A percentile compares a stretch with the other conserved stretches of the same genome.
Conservation (phyloP, 2,797 vertebrate genomes). For the Poliocrania exsul region DNA sequence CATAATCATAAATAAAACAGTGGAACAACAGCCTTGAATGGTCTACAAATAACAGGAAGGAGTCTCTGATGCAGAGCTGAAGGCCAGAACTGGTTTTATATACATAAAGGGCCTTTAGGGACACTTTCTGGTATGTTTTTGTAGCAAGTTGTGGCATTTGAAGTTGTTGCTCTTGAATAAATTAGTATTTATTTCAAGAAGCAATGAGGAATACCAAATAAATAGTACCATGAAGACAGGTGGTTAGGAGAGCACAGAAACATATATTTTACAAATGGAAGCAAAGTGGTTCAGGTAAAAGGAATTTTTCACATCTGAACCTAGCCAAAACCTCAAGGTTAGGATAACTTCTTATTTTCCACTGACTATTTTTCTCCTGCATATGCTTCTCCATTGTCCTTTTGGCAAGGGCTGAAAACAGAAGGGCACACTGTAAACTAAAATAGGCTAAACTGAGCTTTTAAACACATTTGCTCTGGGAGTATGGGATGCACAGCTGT, state of each 20-base stretch:
- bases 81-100: conserved; percentile 31
- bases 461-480: conserved; percentile 12
- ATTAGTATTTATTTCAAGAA: conserved; percentile 44
- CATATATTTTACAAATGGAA: background rate
- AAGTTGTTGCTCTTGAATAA: conserved; percentile 40
- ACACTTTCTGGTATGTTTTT: background rate
- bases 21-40: conserved; percentile 15
- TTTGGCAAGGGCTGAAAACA: conserved; percentile 41
- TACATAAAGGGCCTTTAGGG: conserved; percentile 23
- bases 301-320: background rate
- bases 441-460: conserved; percentile 29
- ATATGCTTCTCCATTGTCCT: background rate
- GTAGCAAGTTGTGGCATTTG: conserved; percentile 14
- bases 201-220: conserved; percentile 14
- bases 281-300: background rate
- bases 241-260: background rate
- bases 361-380: background rate
- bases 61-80: conserved; percentile 25
- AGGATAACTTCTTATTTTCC: background rate
- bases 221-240: background rate
- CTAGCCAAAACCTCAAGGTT: background rate
- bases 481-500: conserved; percentile 45
- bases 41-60: background rate
- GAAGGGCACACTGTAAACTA: background rate
- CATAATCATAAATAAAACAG: conserved; percentile 44